phyloP scores from a whole-genome alignment of 2,888 invertebrate genomes.

The Thymelicus lineola region DNA sequence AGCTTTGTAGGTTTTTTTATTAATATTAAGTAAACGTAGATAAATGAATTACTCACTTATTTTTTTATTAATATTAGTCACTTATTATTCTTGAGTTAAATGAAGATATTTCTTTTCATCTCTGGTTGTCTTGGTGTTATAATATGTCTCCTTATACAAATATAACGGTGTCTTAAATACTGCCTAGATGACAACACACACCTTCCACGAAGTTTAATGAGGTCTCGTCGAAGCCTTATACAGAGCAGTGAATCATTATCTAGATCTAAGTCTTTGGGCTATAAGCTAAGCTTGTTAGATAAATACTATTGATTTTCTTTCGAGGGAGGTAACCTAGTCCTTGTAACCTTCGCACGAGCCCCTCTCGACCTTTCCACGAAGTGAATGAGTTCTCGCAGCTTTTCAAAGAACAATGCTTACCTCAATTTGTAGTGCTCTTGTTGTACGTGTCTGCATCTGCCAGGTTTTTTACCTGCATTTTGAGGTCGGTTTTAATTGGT shows the following conservation, averaged over 20 bases:
- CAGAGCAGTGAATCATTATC: constrained; percentile 4
- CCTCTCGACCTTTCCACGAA: background rate
- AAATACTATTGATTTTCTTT: constrained; percentile 6
- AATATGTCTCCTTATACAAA: background rate
- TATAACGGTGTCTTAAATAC: background rate
- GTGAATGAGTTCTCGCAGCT: constrained; percentile 3
- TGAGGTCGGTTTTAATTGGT: background rate
- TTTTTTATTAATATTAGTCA: too few relatives aligned
- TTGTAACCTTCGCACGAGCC: constrained; percentile 3
- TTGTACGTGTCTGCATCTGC: background rate
- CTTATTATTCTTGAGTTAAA: too few relatives aligned
- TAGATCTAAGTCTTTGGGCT: constrained; percentile 4
- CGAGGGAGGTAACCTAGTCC: constrained; percentile 5
- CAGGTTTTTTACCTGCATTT: background rate
- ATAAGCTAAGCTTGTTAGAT: constrained; percentile 7
- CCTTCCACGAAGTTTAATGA: background rate
- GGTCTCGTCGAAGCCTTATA: constrained; percentile 3
- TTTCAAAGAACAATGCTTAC: constrained; percentile 1
- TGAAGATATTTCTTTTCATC: too few relatives aligned
- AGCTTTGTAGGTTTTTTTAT: too few relatives aligned
- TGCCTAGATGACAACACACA: background rate
- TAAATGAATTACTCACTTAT: too few relatives aligned
- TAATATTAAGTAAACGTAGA: too few relatives aligned
- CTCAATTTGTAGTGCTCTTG: constrained; percentile 14
- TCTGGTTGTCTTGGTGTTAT: too few relatives aligned